These are phyloP conservation scores for Aspidiotus rigidus DNA, from an alignment of 2,888 invertebrate species.

Conservation along the genomic window DNA sequence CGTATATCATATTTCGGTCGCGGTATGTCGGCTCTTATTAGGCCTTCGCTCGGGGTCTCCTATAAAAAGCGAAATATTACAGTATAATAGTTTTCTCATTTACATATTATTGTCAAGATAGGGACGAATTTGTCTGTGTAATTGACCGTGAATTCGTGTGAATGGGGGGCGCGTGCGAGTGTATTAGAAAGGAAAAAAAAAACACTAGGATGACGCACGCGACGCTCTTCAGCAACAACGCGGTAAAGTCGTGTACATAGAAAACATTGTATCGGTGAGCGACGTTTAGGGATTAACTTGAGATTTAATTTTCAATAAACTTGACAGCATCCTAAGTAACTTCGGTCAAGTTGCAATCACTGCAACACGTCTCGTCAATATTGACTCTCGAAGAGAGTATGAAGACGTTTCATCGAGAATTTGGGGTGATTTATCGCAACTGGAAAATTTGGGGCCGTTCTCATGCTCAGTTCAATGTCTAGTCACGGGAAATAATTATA, in stretches of 20 bases:
- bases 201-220: neutral
- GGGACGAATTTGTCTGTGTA: neutral
- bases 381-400: too few species aligned
- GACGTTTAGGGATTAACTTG: neutral
- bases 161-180: neutral
- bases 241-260: neutral
- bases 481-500: too few species aligned
- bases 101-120: neutral
- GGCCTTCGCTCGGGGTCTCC: neutral
- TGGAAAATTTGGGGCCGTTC: too few species aligned
- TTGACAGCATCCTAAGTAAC: too few species aligned
- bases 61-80: neutral
- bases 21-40: neutral
- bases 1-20: conserved; percentile 4
- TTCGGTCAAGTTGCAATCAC: too few species aligned
- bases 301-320: neutral
- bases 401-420: too few species aligned
- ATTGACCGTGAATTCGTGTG: neutral
- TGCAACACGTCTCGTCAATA: too few species aligned
- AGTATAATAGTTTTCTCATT: neutral
- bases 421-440: too few species aligned
- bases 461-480: too few species aligned
- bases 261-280: neutral
- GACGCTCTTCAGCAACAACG: neutral
- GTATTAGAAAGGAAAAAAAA: neutral